These are phyloP conservation scores for Echinometra lucunter DNA, from an alignment of 53 echinoderm and acorn worm species.

Conservation along the genomic window DNA sequence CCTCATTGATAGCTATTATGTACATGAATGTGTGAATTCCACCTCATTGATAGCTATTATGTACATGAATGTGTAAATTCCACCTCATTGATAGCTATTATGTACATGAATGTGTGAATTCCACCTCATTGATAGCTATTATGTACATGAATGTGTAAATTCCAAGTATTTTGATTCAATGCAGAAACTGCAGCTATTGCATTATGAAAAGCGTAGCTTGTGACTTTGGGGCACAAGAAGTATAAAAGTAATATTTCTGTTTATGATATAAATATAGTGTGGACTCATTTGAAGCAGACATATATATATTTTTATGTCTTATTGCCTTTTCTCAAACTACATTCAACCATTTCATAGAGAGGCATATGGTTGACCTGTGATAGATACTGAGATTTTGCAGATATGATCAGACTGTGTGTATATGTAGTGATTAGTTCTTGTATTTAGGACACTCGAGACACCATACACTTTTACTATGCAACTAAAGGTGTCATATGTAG, in stretches of 20 bases:
- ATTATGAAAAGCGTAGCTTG: background rate
- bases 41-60: background rate
- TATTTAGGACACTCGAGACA: background rate
- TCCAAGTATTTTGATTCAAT: background rate
- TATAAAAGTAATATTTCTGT: background rate
- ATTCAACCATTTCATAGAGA: background rate
- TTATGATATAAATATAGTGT: no score
- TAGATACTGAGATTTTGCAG: background rate
- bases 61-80: background rate
- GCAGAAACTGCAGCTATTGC: background rate
- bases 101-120: no score
- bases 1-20: no score
- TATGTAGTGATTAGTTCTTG: background rate
- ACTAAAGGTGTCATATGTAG: background rate
- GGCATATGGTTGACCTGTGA: background rate
- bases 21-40: background rate
- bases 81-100: no score
- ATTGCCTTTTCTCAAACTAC: background rate
- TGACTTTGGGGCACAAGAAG: background rate
- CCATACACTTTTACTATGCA: conserved; percentile 16
- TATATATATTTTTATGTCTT: background rate
- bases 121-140: background rate
- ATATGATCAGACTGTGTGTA: background rate
- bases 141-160: background rate
- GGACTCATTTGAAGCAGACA: background rate